A percentile compares a stretch with the other conserved stretches of the same genome.
These are phyloP conservation scores for Phasianus colchicus DNA, from an alignment of 2,113 vertebrate genomes.

Conservation along the genomic window DNA sequence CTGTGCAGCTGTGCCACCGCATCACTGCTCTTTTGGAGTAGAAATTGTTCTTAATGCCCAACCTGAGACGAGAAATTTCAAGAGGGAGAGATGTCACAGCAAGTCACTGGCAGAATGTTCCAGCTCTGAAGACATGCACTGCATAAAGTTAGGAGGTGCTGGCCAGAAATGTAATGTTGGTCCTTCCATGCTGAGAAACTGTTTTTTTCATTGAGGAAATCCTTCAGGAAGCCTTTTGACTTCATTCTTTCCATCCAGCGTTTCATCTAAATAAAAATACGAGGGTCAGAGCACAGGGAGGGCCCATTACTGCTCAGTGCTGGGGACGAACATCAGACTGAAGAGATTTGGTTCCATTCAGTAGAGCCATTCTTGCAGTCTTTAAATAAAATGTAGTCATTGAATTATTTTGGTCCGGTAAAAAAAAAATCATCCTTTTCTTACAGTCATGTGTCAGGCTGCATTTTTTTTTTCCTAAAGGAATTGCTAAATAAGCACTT, in stretches of 20 bases:
- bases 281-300: not conserved
- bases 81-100: not conserved
- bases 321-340: not conserved
- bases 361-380: not conserved
- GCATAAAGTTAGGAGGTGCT: not conserved
- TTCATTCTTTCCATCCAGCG: not conserved
- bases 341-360: not conserved
- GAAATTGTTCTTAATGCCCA: no score
- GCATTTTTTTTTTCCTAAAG: not conserved
- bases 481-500: slow-evolving; percentile 12
- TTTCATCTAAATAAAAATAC: accelerated
- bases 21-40: no score
- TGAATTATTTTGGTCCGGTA: not conserved
- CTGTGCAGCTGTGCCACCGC: no score
- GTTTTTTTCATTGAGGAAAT: not conserved
- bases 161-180: not conserved
- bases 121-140: accelerated
- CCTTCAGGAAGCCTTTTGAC: not conserved
- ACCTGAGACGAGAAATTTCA: no score
- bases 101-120: not conserved
- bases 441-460: not conserved
- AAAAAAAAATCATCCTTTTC: not conserved
- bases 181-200: not conserved
- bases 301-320: accelerated
- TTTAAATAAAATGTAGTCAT: not conserved